phyloP scores from a whole-genome alignment of 2,888 invertebrate genomes.

The Linnaemya vulpina region DNA sequence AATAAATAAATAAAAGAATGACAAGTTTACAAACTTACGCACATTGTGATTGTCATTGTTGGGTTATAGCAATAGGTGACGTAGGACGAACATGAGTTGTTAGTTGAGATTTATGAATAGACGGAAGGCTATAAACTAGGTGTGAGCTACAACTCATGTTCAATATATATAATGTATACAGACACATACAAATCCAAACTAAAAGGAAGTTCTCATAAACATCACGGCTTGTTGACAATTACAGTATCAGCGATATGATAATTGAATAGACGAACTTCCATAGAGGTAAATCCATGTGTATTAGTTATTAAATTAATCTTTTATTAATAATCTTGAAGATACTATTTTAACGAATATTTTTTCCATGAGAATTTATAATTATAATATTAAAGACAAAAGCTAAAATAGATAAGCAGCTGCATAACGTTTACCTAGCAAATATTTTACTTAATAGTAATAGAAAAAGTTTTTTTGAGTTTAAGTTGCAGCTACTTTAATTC shows the following conservation, averaged over 20 bases:
- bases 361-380: too few species aligned
- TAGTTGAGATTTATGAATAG: slow-evolving; percentile 51
- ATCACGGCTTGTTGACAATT: slow-evolving; percentile 53
- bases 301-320: not conserved
- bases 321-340: not conserved
- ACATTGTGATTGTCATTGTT: slow-evolving; percentile 30
- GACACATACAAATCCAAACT: slow-evolving; percentile 1
- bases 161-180: not conserved
- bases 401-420: too few species aligned
- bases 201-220: slow-evolving; percentile 7
- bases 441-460: too few species aligned
- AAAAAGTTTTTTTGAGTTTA: too few species aligned
- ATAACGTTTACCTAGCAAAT: too few species aligned
- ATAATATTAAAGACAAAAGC: too few species aligned
- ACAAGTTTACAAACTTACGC: slow-evolving; percentile 33
- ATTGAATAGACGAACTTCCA: not conserved
- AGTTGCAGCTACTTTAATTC: too few species aligned
- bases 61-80: slow-evolving; percentile 32
- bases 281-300: not conserved
- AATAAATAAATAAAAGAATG: slow-evolving; percentile 42
- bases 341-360: not conserved
- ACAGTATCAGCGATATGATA: not conserved
- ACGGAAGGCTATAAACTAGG: not conserved
- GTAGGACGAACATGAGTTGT: slow-evolving; percentile 53
- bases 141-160: not conserved